Base-by-base conservation (phyloP, 2,797 vertebrate genomes). In the Epinephelus awoara region DNA sequence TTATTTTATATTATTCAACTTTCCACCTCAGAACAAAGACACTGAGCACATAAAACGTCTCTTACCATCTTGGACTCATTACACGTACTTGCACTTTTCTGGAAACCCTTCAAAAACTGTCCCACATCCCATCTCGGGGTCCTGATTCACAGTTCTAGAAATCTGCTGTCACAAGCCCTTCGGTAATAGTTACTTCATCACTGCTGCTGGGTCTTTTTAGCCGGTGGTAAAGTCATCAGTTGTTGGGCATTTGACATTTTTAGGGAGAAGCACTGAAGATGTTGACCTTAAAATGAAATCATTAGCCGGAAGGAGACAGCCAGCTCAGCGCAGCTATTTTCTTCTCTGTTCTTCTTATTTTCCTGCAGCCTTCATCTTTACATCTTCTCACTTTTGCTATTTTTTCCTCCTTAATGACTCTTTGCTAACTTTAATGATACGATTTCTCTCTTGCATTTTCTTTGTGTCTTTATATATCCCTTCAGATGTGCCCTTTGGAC, bases 231-330 rank as follows among this genome's bases (percentile, higher is more conserved):
- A 85, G 76, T 77, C 81, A 64, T 81, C 49, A 66, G 38, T 63
- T 73, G 74, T 56, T 73, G 38, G 58, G 59, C 47, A n/a, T 80
- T 80, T 85, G 73, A 84, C 80, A 82, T 84, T 81, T 87, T 77
- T 75, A 62, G 40, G 58, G 47, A 77, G 68, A 75, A 50, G 77
- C 49, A 55, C 64, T 78, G 83, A n/a, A 83, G 40, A 78, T 63
- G 50, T 82, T 83, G 80, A 84, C 78, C 67, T 88, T 88, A 90
- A 76, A 71, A 40, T 83, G 18, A 68, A 74, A 77, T 75, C 78
- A 83, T 88, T 72, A 72, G 25, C 49, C 3, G 44, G 67, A 78
- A 70, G 62, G 70, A 86, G 46, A 67, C 58, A 34, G 34, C 34
- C 34, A 34, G 34, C 25, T 80, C 18, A 66, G 56, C 27, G 3